Evolutionary conservation across 2,113 vertebrate species (phyloP), one percentile per base, ranked within the genome.

Genomic region (Cyrtonyx montezumae): DNA sequence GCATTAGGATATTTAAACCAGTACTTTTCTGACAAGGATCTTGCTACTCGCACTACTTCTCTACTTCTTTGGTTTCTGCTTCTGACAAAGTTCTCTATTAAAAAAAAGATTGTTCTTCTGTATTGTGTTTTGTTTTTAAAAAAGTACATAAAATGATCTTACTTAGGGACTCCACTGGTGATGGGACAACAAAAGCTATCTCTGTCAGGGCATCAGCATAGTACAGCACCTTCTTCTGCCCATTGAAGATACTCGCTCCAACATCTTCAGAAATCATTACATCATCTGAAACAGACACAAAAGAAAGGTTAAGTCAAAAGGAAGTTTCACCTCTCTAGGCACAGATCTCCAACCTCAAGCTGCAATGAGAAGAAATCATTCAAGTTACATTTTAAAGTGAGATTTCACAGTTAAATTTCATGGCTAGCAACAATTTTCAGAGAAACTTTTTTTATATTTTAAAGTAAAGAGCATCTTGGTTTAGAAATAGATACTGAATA

Each of bases 121-220:
- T 22, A n/a, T 6, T 34, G 56, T 34, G 32, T 22, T 76, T 42
- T 5, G 7, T 83, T 85, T 70, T 62, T 32, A 25, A 36, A 26
- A 67, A 37, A 68, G 56, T 8, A 55, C 32, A 91, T 18, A 95
- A 61, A 93, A 69, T 16, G 40, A 14, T 97, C 98, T 98, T 97
- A 99, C 99, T 98, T 51, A 98, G 97, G 67, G 98, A 98, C 91
- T 99, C 99, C 88, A 98, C 97, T 17, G 98, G 95, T n/a, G 99
- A 99, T 6, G 99, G 99, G 93, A 99, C 98, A 74, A 99, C 99
- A 79, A 99, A 99, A 89, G 99, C 99, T 10, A 99, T 99, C 96
- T 99, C 99, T 6, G 99, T 99, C 94, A 99, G 97, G 78, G 99
- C 99, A 94, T 99, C 99, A 0, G 99, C 99, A 7, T 99, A 99